These are phyloP conservation scores for Hesperophylax magnus DNA, from an alignment of 1,140 invertebrate genomes.

Conservation along the genomic window DNA sequence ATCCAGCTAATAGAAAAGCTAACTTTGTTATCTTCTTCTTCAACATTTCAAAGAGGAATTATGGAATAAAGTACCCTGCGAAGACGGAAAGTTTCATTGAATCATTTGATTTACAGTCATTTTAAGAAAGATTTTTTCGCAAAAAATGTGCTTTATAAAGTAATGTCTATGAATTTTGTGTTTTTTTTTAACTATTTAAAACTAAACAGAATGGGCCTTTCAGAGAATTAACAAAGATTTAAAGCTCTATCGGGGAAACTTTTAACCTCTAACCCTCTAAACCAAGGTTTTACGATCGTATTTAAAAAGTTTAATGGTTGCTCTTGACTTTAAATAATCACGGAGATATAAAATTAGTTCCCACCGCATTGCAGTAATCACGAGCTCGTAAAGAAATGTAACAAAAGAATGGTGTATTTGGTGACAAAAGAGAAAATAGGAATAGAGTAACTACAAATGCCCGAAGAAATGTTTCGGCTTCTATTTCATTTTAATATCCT, in stretches of 20 bases:
- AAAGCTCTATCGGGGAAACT: background rate
- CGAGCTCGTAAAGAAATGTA: background rate
- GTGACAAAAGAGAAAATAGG: conserved; percentile 11
- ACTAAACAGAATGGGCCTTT: no score
- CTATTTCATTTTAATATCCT: background rate
- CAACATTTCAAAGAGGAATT: no score
- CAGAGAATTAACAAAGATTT: background rate
- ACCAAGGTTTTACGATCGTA: background rate
- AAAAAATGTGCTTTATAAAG: no score
- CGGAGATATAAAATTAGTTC: background rate
- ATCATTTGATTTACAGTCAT: no score
- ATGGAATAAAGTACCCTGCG: no score
- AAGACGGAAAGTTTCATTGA: no score
- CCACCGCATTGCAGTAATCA: background rate
- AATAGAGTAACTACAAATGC: background rate
- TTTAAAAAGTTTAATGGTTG: conserved; percentile 3
- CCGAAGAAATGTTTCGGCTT: background rate
- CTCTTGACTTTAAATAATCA: background rate
- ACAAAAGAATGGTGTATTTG: conserved; percentile 17
- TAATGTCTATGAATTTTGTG: no score
- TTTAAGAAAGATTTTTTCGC: no score
- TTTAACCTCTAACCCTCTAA: background rate
- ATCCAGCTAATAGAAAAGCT: no score
- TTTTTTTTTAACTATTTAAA: no score
- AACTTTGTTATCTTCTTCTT: no score